These are phyloP conservation scores for Platerodrilus igneus DNA, from an alignment of 2,888 invertebrate genomes.

Conservation along the genomic window DNA sequence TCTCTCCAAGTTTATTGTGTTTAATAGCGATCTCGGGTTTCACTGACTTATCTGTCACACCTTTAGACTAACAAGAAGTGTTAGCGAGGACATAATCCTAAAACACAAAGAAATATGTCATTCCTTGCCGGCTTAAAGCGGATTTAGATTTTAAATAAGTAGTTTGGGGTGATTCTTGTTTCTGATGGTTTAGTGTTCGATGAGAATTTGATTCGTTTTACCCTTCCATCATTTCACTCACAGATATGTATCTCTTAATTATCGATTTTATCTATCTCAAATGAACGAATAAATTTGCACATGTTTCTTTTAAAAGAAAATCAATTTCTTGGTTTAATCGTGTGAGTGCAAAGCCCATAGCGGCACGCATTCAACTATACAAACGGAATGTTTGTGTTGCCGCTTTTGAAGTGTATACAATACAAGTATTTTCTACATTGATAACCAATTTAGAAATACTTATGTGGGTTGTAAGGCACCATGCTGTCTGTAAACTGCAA, in stretches of 20 bases:
- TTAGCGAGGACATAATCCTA: conserved; percentile 42
- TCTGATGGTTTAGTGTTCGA: conserved; percentile 9
- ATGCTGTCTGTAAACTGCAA: conserved; percentile 28
- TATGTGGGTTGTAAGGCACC: conserved; percentile 26
- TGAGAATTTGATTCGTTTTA: conserved; percentile 14
- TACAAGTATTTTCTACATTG: conserved; percentile 39
- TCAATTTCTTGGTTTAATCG: conserved; percentile 28
- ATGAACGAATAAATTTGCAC: too few species aligned
- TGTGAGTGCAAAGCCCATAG: too few species aligned
- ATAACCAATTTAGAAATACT: conserved; percentile 32
- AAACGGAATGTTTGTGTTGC: conserved; percentile 27
- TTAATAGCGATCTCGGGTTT: conserved; percentile 41
- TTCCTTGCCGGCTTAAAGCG: conserved; percentile 45
- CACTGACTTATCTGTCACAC: conserved; percentile 35
- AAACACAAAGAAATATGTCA: conserved; percentile 37
- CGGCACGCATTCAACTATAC: too few species aligned
- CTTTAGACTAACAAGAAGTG: conserved; percentile 37
- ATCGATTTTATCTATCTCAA: too few species aligned
- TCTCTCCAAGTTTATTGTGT: conserved; percentile 35
- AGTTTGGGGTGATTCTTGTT: conserved; percentile 34
- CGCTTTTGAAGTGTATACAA: conserved; percentile 34
- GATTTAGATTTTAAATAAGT: conserved; percentile 47
- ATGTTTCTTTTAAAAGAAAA: conserved; percentile 12
- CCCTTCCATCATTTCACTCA: conserved; percentile 10
- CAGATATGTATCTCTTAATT: too few species aligned